These are phyloP conservation scores for Mormyrus iriodes DNA, from an alignment of 2,113 vertebrate genomes.

Conservation along the genomic window DNA sequence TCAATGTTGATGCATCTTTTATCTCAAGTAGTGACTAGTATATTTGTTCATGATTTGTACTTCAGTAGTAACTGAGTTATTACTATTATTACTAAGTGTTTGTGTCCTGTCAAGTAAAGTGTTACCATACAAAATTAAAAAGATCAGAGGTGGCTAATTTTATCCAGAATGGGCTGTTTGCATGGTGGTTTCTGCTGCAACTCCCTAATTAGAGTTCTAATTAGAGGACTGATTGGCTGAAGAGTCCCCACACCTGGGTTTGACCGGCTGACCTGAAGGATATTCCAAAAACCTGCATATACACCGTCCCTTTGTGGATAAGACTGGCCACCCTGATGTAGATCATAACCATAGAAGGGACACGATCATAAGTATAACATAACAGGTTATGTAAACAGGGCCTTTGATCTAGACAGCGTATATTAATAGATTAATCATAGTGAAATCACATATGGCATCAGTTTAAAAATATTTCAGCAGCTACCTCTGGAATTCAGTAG, in stretches of 20 bases:
- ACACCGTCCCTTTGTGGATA: background rate
- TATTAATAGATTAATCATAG: background rate
- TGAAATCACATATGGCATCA: background rate
- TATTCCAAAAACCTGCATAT: background rate
- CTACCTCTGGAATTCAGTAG: slow-evolving; percentile 10
- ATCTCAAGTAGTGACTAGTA: too few relatives aligned
- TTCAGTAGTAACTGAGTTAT: background rate
- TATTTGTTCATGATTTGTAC: background rate
- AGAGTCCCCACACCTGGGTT: background rate
- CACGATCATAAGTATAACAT: background rate
- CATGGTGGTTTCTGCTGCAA: background rate
- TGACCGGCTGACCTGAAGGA: background rate
- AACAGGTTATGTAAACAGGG: background rate
- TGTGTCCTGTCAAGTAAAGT: too few relatives aligned
- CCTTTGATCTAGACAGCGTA: background rate
- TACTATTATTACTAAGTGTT: background rate
- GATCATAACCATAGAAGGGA: background rate
- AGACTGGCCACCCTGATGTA: background rate
- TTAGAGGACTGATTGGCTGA: background rate
- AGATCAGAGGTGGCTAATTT: background rate
- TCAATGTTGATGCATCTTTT: background rate
- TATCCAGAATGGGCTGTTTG: background rate
- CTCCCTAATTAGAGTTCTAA: background rate
- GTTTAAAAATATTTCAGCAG: background rate
- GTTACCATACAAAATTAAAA: too few relatives aligned